These are phyloP conservation scores for Felis chaus DNA, from an alignment of 2,113 vertebrate species.

Conservation along the genomic window DNA sequence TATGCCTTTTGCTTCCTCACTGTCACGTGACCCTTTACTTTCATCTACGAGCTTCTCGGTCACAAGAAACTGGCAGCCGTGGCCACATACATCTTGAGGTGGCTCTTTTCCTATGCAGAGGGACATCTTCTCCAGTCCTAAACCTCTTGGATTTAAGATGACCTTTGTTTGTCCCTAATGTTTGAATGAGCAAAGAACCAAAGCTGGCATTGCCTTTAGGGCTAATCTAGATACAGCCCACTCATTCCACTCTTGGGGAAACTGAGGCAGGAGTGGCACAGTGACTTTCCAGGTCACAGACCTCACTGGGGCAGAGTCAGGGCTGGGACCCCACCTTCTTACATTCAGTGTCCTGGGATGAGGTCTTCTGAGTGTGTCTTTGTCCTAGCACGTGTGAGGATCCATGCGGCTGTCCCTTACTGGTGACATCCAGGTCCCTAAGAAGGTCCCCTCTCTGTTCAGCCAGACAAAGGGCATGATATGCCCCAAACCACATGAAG, in stretches of 20 bases:
- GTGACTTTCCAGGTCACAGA: not conserved
- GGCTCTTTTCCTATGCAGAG: not conserved
- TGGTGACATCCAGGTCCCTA: not conserved
- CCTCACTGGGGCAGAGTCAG: not conserved
- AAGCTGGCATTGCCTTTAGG: rapidly evolving
- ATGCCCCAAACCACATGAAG: rapidly evolving
- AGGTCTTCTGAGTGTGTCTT: not conserved
- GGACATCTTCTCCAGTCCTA: not conserved
- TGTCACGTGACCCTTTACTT: not conserved
- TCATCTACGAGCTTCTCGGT: not conserved
- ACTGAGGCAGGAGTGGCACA: not conserved
- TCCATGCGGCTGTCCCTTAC: rapidly evolving
- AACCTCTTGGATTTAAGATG: not conserved
- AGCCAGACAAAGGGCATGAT: not conserved
- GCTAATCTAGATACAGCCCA: not conserved
- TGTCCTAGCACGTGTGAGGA: too few relatives aligned
- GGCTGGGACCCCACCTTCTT: not conserved
- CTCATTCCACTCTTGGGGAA: not conserved
- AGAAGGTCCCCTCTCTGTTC: not conserved
- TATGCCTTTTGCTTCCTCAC: not conserved
- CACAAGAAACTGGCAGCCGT: not conserved
- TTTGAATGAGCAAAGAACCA: not conserved
- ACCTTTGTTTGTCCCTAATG: rapidly evolving
- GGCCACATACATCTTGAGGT: not conserved
- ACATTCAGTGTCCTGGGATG: not conserved